Evolutionary conservation across 2,797 vertebrate species (phyloP), one percentile per base, ranked within the genome.

Genomic region (Microhierax caerulescens): DNA sequence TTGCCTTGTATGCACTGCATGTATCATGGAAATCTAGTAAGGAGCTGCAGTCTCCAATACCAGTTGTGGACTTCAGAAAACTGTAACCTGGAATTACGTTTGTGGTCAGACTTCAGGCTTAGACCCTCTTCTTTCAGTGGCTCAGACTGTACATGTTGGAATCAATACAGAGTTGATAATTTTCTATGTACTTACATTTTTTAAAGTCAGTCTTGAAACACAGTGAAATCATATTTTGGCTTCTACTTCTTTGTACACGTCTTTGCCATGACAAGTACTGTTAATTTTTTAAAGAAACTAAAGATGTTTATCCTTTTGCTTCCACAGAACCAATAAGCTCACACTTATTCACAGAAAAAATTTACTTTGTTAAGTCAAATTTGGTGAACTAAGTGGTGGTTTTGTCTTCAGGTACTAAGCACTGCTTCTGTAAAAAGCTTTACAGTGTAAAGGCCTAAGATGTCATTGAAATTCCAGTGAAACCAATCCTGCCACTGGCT

Each of bases 201-300:
- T 88, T 74, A 68, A 82, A 94, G 34, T 74, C 28, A 22, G 19
- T 85, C 67, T 91, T 83, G 45, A 95, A 92, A 17, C 75, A 17
- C 75, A 78, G 75, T 95, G 78, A 91, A 75, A 80, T 75, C 5
- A 3, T 74, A 68, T 90, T 94, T 95, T 93, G 80, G 61, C 77
- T 82, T 83, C 74, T 89, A 60, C 70, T 93, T 57, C 91, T 95
- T 87, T 95, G 81, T 94, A 93, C 64, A 6, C 22, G 68, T 79
- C 92, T 82, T 87, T 94, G 96, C 95, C 86, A 69, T 93, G 92
- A 93, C 90, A 95, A 90, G 86, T 37, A 94, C 96, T 96, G 94
- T 96, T 96, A 96, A 34, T 47, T 96, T 96, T 92, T 89, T 88
- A 91, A 85, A 85, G 85, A 90, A 65, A 61, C 64, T 37, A 36